Base-by-base conservation (phyloP, 1,140 invertebrate genomes). In the Drosophila sp. region DNA sequence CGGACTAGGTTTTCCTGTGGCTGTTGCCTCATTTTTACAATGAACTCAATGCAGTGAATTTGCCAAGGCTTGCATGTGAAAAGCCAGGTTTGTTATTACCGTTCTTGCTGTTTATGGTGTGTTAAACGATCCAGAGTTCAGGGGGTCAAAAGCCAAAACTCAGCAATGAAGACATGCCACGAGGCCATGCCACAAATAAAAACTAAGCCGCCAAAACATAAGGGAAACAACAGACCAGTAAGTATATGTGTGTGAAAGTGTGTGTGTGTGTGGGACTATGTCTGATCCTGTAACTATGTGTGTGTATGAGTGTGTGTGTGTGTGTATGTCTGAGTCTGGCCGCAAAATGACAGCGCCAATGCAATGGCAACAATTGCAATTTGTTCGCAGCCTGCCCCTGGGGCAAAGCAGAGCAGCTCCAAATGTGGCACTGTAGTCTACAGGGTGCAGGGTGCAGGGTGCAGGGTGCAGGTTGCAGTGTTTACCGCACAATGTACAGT, bases 351-450 rank as follows among this genome's bases (percentile, higher is more conserved):
- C 90, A 89, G 81, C 71, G 64, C 77, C 46, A 86, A 82, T 86
- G 83, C 83, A 86, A 89, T 89, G 82, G 82, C 82, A 86, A 91
- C 90, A 91, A 91, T 90, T 91, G 90, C 90, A 91, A 91, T 91
- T 91, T 91, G 90, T 91, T 90, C 76, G 72, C 90, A 82, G 76
- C 74, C 79, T 81, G 77, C 84, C 86, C 78, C 77, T 64, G 66
- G 78, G 81, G 72, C 69, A 70, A 27, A 58, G 54, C n/a, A 43
- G 46, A 40, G 40, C 46, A 48, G 40, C 40, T 46, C 29, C 18
- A 50, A 50, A 40, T 48, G 46, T 56, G 43, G 32, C 36, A 50
- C 46, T 16, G 9, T 27, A 13, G 46, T 13, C 11, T 4, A 16
- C 32, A n/a, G 14, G 8, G 5, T 11, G 6, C 48, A 5, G 38